A percentile compares a stretch with the other conserved stretches of the same genome.
Evolutionary conservation across 2,113 vertebrate species (phyloP).

Genomic region (Narcine bancroftii): DNA sequence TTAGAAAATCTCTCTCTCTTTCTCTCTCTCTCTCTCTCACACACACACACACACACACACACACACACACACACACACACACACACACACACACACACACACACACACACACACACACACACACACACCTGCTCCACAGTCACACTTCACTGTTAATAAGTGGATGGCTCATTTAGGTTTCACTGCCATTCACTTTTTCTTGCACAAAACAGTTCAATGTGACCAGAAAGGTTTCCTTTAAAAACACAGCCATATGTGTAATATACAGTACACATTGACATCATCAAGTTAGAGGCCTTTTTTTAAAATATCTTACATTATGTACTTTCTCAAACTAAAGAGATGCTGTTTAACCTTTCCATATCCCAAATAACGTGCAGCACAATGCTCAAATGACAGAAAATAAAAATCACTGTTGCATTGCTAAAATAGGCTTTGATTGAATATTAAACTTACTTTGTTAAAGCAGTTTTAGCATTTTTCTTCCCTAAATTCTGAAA

Average conservation of each 20-base stretch:
- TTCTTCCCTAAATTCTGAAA: background rate
- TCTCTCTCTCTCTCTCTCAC: too few relatives aligned
- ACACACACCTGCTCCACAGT: too few relatives aligned
- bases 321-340: background rate
- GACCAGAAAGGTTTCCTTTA: background rate
- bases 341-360: background rate
- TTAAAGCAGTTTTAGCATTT: background rate
- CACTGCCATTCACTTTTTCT: background rate
- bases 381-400: background rate
- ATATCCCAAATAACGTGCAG: background rate
- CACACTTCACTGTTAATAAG: background rate
- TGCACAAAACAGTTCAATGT: background rate
- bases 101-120: too few relatives aligned
- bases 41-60: too few relatives aligned
- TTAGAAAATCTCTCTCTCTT: constrained; percentile 3
- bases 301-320: background rate
- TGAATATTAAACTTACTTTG: background rate
- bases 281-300: background rate
- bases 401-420: background rate
- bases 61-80: too few relatives aligned
- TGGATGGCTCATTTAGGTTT: background rate
- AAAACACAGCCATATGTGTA: background rate
- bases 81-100: too few relatives aligned
- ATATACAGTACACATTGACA: background rate
- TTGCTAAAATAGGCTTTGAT: background rate